Base-by-base conservation (phyloP, 2,888 invertebrate species). In the Tridacna crocea region DNA sequence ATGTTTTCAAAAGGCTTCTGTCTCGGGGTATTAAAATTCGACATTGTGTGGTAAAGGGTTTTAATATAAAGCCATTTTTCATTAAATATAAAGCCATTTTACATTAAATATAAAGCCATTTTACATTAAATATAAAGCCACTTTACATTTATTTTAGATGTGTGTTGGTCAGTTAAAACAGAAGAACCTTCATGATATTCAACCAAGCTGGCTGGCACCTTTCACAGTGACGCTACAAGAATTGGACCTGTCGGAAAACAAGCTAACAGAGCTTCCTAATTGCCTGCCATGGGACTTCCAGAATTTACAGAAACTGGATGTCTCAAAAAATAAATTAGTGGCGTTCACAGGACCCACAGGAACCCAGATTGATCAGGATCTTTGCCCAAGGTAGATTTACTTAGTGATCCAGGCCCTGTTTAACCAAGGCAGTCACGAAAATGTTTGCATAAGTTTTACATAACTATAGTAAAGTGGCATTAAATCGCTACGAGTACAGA, bases 231-330 rank as follows among this genome's bases (percentile, higher is more conserved):
- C 81, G 0, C 75, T 92, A 24, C 88, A 87, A 1, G 83, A 87
- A 13, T 72, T 92, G 10, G 82, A 91, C 70, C 66, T 92, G 47
- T 84, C 87, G 36, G 46, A 84, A 24, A 92, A 91, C 77, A 84
- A 77, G 19, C 77, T 92, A 4, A 82, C 75, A 19, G 73, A 80
- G 48, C 75, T 92, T 51, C 90, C 90, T 10, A 19, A 36, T 36
- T 83, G 81, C 66, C 68, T 92, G 6, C 92, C 92, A 24, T 92
- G 92, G 92, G 66, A 80, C 12, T 82, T 91, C 48, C 88, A 89
- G 60, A 87, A 88, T 51, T 73, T 92, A 22, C 24, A 66, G 13
- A n/a, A 58, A 0, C 76, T 91, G 0, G 84, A 86, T 77, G 85
- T 88, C 24, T 84, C 88, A 0, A 78, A 80, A 72, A 92, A 91